Evolutionary conservation across 1,140 invertebrate species (phyloP).

Genomic region (Lepidurus packardi): DNA sequence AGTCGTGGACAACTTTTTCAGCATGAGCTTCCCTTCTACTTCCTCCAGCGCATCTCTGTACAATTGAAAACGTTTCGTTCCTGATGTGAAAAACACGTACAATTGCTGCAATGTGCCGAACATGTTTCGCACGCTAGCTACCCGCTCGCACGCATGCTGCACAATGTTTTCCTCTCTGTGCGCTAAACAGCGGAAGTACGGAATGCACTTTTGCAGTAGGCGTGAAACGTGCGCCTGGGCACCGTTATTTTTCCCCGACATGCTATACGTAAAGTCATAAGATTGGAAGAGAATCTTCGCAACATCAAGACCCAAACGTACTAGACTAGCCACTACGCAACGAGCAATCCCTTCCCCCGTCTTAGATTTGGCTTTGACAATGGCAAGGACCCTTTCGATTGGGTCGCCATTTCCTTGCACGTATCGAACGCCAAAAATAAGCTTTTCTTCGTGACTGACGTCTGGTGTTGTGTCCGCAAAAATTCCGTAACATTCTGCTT

Average conservation of each 20-base stretch:
- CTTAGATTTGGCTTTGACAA: too few relatives aligned
- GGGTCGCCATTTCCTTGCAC: too few relatives aligned
- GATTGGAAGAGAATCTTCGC: slow-evolving; percentile 23
- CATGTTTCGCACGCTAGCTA: background rate
- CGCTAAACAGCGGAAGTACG: background rate
- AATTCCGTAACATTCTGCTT: slow-evolving; percentile 4
- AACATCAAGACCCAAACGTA: background rate
- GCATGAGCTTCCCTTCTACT: slow-evolving; percentile 22
- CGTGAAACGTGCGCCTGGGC: slow-evolving; percentile 5
- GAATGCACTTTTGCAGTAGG: slow-evolving; percentile 4
- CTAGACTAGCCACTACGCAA: background rate
- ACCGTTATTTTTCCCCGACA: background rate
- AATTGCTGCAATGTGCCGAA: slow-evolving; percentile 15
- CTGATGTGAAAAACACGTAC: slow-evolving; percentile 14
- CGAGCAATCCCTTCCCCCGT: too few relatives aligned
- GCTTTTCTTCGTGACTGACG: too few relatives aligned
- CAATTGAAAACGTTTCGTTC: slow-evolving; percentile 16
- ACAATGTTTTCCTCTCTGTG: slow-evolving; percentile 5
- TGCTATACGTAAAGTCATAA: slow-evolving; percentile 12
- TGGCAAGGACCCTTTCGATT: too few relatives aligned
- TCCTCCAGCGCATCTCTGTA: slow-evolving; percentile 3
- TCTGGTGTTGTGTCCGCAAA: too few relatives aligned
- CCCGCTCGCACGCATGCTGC: background rate
- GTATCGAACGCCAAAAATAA: too few relatives aligned
- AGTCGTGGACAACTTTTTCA: slow-evolving; percentile 15